Evolutionary conservation across 1,140 invertebrate species (phyloP), one percentile per base, ranked within the genome.

Genomic region (Caerostris darwini): DNA sequence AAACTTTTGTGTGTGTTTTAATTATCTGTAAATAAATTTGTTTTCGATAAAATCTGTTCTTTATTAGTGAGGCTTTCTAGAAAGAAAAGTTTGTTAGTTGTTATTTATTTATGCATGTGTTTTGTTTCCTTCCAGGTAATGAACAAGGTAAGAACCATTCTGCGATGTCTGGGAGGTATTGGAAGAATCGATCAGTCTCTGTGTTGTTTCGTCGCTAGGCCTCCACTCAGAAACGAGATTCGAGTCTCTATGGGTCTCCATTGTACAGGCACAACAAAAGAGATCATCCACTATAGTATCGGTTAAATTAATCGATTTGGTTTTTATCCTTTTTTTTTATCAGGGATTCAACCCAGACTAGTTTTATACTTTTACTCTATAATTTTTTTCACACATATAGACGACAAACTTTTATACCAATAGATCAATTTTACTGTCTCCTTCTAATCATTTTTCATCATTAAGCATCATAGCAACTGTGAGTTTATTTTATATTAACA

Each of bases 51-150:
- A 34, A 34, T 0, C 34, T 34, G 34, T 34, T 34, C 34, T 34
- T 34, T 34, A 34, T 34, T 34, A 34, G 34, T 34, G 34, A 34
- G 34, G 34, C 34, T 34, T 34, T 34, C 34, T 34, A 34, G 34
- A 34, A 34, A 34, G 34, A 34, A 34, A 34, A 34, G 34, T 34
- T 34, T 34, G 34, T 67, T 67, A 67, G 2, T 17, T 64, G 12
- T 67, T 67, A 67, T 67, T 61, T 58, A 87, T 50, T 17, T 71
- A 64, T 90, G n/a, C 71, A 81, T 85, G 6, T 93, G 12, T 90
- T 67, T 94, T 94, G 5, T 90, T 93, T 81, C 50, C 54, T 94
- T 90, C 10, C 61, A 94, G 93, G 93, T 94, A 57, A 94, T 94
- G 93, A 94, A 94, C 64, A 94, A 94, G 93, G 93, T 94, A 83